Evolutionary conservation across 2,888 invertebrate genomes (phyloP).

Genomic region (Anarsia innoxiella): DNA sequence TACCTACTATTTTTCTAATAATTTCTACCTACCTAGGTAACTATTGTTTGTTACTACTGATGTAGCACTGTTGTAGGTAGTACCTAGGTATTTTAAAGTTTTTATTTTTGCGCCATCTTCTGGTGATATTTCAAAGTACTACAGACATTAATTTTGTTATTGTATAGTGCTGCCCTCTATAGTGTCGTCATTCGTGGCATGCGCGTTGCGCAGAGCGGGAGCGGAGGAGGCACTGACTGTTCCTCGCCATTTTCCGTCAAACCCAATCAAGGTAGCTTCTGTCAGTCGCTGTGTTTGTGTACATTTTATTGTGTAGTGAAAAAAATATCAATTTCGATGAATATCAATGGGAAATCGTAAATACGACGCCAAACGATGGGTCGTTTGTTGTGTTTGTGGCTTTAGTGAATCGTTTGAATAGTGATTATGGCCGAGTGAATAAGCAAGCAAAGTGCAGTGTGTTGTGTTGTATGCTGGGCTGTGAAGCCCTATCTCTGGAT

Average conservation of each 20-base stretch:
- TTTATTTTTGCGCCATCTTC: no score
- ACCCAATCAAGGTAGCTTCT: constrained; percentile 70
- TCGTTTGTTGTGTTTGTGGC: constrained; percentile 69
- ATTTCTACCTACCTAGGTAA: no score
- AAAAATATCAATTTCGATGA: constrained; percentile 71
- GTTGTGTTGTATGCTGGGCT: constrained; percentile 72
- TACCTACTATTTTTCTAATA: no score
- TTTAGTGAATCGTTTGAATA: constrained; percentile 65
- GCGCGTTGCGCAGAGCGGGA: constrained; percentile 59
- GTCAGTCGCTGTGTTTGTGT: constrained; percentile 74
- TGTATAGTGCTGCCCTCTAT: constrained; percentile 43
- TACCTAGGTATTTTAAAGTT: no score
- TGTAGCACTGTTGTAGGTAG: no score
- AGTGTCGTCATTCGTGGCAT: constrained; percentile 25
- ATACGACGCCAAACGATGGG: constrained; percentile 68
- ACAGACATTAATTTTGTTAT: constrained; percentile 11
- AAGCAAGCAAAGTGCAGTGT: constrained; percentile 69
- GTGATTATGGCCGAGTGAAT: constrained; percentile 73
- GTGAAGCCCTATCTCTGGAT: constrained; percentile 72
- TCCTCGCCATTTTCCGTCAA: constrained; percentile 72
- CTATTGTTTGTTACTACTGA: no score
- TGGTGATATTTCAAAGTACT: neutral
- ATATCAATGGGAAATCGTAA: constrained; percentile 73
- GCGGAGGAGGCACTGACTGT: constrained; percentile 47
- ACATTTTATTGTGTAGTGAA: constrained; percentile 62